Evolutionary conservation across 2,888 invertebrate species (phyloP).

Genomic region (Anodontia alba): DNA sequence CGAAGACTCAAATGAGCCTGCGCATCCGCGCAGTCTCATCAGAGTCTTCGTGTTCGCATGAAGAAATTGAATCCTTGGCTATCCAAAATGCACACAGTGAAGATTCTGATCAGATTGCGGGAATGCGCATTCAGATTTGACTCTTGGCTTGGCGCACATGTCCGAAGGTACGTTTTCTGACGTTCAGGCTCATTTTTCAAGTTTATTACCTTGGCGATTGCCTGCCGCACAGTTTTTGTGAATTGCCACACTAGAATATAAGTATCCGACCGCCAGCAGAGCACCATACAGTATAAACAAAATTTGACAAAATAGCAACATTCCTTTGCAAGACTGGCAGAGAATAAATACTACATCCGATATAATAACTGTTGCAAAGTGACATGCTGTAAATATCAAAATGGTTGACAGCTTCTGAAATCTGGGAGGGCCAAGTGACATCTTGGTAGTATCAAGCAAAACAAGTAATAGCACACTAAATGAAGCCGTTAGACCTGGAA

Average conservation of each 20-base stretch:
- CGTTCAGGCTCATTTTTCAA: too few relatives aligned
- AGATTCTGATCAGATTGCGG: too few relatives aligned
- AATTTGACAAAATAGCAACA: slow-evolving; percentile 71
- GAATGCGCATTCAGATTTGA: too few relatives aligned
- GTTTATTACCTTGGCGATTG: slow-evolving; percentile 34
- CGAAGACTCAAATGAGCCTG: too few relatives aligned
- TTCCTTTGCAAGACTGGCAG: slow-evolving; percentile 52
- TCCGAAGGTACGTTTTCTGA: too few relatives aligned
- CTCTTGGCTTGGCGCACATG: too few relatives aligned
- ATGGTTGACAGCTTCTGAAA: slow-evolving; percentile 70
- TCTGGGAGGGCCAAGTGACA: slow-evolving; percentile 72
- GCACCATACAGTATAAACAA: slow-evolving; percentile 72
- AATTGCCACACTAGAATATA: slow-evolving; percentile 65
- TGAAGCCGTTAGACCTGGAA: slow-evolving; percentile 73
- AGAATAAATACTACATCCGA: slow-evolving; percentile 62
- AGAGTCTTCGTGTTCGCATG: too few relatives aligned
- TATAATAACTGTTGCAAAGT: slow-evolving; percentile 64
- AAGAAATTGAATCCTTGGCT: too few relatives aligned
- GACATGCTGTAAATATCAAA: slow-evolving; percentile 60
- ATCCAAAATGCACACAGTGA: too few relatives aligned
- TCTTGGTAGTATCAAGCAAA: slow-evolving; percentile 75
- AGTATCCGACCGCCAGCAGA: slow-evolving; percentile 65
- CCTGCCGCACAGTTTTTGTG: slow-evolving; percentile 61
- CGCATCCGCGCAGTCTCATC: too few relatives aligned
- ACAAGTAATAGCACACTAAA: slow-evolving; percentile 73